Conservation (phyloP, 2,113 vertebrate genomes). For the Thamnaconus septentrionalis region DNA sequence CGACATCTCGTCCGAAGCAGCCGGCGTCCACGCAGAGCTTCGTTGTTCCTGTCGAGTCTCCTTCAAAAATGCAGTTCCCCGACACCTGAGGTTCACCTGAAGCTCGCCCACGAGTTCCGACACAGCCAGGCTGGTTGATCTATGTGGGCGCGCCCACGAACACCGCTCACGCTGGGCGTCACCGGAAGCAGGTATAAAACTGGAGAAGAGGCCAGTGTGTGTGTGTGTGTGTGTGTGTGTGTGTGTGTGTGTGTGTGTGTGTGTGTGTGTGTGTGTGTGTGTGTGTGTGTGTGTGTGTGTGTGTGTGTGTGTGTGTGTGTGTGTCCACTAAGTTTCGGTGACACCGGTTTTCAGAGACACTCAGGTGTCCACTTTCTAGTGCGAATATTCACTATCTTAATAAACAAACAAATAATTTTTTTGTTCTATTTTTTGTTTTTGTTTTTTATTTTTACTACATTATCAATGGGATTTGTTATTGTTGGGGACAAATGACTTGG, state of each 20-base stretch:
- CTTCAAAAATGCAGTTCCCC: background rate
- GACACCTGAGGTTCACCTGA: slow-evolving; percentile 55
- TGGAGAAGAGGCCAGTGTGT: background rate
- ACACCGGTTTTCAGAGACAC: background rate
- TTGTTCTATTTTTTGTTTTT: too few relatives aligned
- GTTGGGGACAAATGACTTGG: too few relatives aligned
- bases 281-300: background rate
- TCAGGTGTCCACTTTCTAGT: slow-evolving; percentile 4
- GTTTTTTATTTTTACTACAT: too few relatives aligned
- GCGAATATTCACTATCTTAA: background rate
- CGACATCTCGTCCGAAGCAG: background rate
- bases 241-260: background rate
- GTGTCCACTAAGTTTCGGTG: slow-evolving; percentile 36
- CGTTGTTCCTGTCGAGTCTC: background rate
- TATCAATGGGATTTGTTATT: too few relatives aligned
- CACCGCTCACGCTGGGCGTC: slow-evolving; percentile 46
- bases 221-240: too few relatives aligned
- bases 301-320: too few relatives aligned
- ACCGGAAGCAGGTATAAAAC: background rate
- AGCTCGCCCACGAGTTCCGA: slow-evolving; percentile 40
- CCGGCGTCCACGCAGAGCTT: background rate
- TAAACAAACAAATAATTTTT: too few relatives aligned
- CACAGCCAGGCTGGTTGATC: background rate
- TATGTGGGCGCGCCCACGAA: slow-evolving; percentile 30
- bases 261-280: background rate